Evolutionary conservation across 2,888 invertebrate genomes (phyloP).

Genomic region (Andrena minutula): DNA sequence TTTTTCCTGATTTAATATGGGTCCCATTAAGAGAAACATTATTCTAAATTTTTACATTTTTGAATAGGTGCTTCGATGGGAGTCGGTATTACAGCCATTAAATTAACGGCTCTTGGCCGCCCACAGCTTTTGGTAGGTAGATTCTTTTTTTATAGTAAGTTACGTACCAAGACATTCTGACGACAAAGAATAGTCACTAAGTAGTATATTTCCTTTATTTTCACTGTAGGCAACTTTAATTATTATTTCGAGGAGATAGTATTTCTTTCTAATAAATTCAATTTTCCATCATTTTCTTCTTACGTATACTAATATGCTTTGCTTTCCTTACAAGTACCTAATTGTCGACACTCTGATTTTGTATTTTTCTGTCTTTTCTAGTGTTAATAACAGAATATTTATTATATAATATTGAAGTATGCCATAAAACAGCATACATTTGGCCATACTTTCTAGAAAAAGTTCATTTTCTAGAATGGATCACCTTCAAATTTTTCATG

Average conservation of each 20-base stretch:
- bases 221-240: too few species aligned
- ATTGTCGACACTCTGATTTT: too few species aligned
- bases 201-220: neutral
- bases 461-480: neutral
- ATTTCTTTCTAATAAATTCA: too few species aligned
- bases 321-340: too few species aligned
- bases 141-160: conserved; percentile 36
- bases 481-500: too few species aligned
- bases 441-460: conserved; percentile 3
- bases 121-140: conserved; percentile 96
- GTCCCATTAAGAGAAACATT: neutral
- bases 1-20: neutral
- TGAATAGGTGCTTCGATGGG: conserved; percentile 94
- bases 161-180: neutral
- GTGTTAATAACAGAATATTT: too few species aligned
- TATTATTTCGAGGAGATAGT: too few species aligned
- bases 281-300: too few species aligned
- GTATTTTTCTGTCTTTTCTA: too few species aligned
- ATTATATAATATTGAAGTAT: too few species aligned
- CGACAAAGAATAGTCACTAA: neutral
- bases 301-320: too few species aligned
- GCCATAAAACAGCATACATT: too few species aligned
- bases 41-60: conserved; percentile 1
- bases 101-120: conserved; percentile 98
- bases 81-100: conserved; percentile 98